Evolutionary conservation across 2,888 invertebrate species (phyloP), one percentile per base, ranked within the genome.

Genomic region (Scaptomyza polygonia): DNA sequence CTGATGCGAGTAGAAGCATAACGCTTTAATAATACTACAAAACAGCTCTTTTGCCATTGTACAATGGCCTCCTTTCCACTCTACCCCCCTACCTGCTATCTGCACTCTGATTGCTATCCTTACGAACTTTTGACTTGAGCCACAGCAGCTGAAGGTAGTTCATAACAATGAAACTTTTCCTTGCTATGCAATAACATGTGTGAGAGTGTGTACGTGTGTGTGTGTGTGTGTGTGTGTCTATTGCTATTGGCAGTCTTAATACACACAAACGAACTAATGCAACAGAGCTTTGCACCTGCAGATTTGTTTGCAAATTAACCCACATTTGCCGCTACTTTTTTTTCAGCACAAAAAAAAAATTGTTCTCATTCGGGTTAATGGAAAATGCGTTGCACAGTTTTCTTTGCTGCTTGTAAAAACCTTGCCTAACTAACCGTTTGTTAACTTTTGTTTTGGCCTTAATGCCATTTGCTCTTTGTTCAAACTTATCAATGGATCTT

Each of bases 111-210:
- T 67, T 21, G 36, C 58, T 51, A 61, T 44, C 55, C 47, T 21
- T 65, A 27, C 36, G 43, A 83, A 84, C 75, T 82, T 82, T 82
- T 79, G 61, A 52, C 74, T 77, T 64, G 54, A 49, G 55, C 53
- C 5, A 14, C 2, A 29, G 66, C 64, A 78, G 67, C 63, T n/a
- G 43, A 27, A 53, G 65, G 69, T 67, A 47, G 47, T 47, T 57
- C 72, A 79, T 72, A 86, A 84, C 87, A 86, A 81, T 85, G 86
- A 75, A 87, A 87, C 62, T 81, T 82, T 66, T 61, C 39, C 16
- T 49, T 56, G 57, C 45, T 59, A 53, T 61, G 52, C 69, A 77
- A 63, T 61, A 52, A 30, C 34, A 61, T 27, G 58, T 55, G 16
- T 44, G 43, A 5, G 12, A 39, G 43, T 8, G 12, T 49, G 44